Percentiles rank a stretch among this genome's conserved stretches.
Conservation (phyloP, 2,113 vertebrate genomes). For the Ovis aries region ARS-UI_Ramb_v3.0 NC_056072.1:2425001-2425500, state of each 20-base stretch:
- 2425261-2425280: neutral
- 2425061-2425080: neutral
- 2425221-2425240: neutral
- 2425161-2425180: neutral
- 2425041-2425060: neutral
- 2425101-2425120: neutral
- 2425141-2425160: neutral
- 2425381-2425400: slow-evolving; percentile 32
- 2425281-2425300: neutral
- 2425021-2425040: neutral
- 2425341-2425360: neutral
- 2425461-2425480: neutral
- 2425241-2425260: neutral
- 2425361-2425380: neutral
- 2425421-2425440: neutral
- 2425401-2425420: neutral
- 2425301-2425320: neutral
- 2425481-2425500: too few species aligned
- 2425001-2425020: neutral
- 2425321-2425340: neutral
- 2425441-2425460: neutral
- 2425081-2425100: rapidly evolving
- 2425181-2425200: neutral
- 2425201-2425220: neutral
- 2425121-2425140: neutral